Conservation (phyloP, 2,888 invertebrate species). For the Poecilus cupreus region DNA sequence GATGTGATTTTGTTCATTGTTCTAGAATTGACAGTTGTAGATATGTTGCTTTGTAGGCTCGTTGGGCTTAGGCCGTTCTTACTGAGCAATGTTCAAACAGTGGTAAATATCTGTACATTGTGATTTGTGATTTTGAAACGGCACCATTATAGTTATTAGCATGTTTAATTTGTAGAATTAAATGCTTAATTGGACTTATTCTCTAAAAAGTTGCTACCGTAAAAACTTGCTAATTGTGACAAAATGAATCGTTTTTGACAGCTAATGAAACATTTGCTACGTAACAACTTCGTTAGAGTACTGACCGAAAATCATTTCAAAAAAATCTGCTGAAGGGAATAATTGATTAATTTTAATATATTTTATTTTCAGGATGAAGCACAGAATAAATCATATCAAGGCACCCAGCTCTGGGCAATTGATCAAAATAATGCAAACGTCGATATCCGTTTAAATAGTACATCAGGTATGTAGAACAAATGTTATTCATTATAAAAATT, state of each 20-base stretch:
- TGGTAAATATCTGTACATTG: slow-evolving; percentile 69
- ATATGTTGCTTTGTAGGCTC: slow-evolving; percentile 72
- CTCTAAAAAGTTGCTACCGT: no score
- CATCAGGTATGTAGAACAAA: slow-evolving; percentile 34
- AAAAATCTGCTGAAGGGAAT: no score
- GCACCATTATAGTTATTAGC: not conserved
- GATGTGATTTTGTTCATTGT: not conserved
- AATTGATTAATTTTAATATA: not conserved
- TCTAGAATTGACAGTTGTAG: slow-evolving; percentile 16
- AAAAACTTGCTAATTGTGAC: no score
- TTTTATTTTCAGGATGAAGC: slow-evolving; percentile 66
- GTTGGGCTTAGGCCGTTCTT: slow-evolving; percentile 70
- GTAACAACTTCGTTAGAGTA: not conserved
- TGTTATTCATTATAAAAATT: no score
- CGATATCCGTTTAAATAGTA: slow-evolving; percentile 35
- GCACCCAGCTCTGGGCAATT: slow-evolving; percentile 68
- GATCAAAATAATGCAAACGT: slow-evolving; percentile 63
- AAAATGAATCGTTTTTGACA: no score
- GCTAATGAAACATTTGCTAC: not conserved
- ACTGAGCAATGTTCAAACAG: slow-evolving; percentile 67
- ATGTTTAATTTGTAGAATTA: not conserved
- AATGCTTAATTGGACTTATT: not conserved
- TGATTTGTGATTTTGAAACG: no score
- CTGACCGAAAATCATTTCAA: no score
- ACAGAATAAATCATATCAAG: slow-evolving; percentile 64